phyloP scores from a whole-genome alignment of 2,888 invertebrate species.

The Drosophila atroscutellata region DNA sequence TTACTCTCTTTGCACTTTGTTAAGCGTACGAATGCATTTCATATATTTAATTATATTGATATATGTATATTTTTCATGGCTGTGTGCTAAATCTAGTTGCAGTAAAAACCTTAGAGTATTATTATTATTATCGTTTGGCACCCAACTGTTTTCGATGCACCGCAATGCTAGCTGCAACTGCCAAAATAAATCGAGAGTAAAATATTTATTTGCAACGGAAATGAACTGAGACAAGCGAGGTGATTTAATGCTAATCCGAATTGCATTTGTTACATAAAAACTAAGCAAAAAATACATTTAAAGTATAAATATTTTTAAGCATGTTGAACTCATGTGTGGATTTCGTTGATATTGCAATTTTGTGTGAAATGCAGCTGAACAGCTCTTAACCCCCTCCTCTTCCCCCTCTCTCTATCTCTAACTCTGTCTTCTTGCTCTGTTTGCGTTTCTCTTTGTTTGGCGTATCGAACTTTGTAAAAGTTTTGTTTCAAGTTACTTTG shows the following conservation, averaged over 20 bases:
- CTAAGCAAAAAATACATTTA: conserved; percentile 24
- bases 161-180: neutral
- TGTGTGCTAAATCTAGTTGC: too few relatives aligned
- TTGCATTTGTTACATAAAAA: conserved; percentile 67
- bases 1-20: neutral
- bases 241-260: conserved; percentile 78
- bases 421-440: neutral
- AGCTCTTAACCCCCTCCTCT: conserved; percentile 13
- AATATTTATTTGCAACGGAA: conserved; percentile 70
- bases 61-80: neutral
- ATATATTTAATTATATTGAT: neutral
- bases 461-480: conserved; percentile 52
- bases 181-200: conserved; percentile 67
- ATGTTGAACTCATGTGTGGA: conserved; percentile 17
- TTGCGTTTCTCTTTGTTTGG: conserved; percentile 15
- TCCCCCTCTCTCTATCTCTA: neutral
- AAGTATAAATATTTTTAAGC: neutral
- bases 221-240: conserved; percentile 64
- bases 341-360: conserved; percentile 39
- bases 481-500: conserved; percentile 54
- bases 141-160: neutral
- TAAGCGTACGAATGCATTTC: neutral
- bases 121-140: neutral
- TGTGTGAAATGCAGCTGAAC: conserved; percentile 42
- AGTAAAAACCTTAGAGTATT: too few relatives aligned